These are phyloP conservation scores for Strigamia crassipes DNA, from an alignment of 2,888 invertebrate genomes.

Conservation along the genomic window DNA sequence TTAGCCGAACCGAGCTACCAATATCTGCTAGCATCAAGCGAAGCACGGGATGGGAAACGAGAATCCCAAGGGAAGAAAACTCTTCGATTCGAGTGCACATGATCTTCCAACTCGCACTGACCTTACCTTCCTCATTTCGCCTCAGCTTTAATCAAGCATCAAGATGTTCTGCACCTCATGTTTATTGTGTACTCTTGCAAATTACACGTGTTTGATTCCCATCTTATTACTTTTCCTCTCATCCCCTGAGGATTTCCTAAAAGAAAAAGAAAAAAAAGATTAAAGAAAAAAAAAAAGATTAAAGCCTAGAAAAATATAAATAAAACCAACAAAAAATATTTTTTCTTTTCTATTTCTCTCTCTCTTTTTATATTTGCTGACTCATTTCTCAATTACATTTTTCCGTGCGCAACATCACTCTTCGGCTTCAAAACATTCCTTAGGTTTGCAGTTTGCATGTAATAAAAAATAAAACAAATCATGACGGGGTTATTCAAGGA, in stretches of 20 bases:
- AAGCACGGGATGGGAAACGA: slow-evolving; percentile 17
- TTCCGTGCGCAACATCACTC: neutral
- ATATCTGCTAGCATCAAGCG: slow-evolving; percentile 23
- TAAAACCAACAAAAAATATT: neutral
- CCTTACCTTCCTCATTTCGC: slow-evolving; percentile 29
- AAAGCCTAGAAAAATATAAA: neutral
- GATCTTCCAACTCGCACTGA: slow-evolving; percentile 24
- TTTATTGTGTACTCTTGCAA: slow-evolving; percentile 37
- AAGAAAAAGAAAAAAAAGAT: neutral
- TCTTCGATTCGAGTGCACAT: slow-evolving; percentile 28
- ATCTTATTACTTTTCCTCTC: slow-evolving; percentile 30
- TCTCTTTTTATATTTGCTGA: slow-evolving; percentile 18
- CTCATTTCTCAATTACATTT: slow-evolving; percentile 25
- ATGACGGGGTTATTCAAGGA: neutral
- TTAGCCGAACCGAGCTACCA: slow-evolving; percentile 31
- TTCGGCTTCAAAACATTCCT: neutral
- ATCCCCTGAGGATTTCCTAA: neutral
- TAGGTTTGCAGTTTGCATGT: neutral
- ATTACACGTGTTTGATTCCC: slow-evolving; percentile 40
- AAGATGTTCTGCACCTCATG: slow-evolving; percentile 29
- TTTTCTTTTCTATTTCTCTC: neutral
- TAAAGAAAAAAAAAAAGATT: neutral
- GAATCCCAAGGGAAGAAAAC: slow-evolving; percentile 32
- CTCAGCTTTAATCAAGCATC: slow-evolving; percentile 35
- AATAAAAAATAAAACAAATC: neutral